phyloP scores from a whole-genome alignment of 2,797 vertebrate species.

The Eremophila alpestris region DNA sequence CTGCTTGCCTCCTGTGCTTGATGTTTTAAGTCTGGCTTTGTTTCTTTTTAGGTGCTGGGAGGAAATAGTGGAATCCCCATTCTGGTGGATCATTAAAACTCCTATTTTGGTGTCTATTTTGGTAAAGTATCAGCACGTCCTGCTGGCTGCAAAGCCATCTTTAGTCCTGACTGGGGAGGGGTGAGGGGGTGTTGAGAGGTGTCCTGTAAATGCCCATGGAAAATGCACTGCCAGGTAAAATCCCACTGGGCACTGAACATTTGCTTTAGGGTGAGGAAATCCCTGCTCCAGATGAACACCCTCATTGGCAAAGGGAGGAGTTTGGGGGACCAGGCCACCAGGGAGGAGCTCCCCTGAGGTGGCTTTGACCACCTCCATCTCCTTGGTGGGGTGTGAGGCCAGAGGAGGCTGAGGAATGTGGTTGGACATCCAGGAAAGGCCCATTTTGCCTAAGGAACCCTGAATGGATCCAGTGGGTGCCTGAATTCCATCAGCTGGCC shows the following conservation, averaged over 20 bases:
- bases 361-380: neutral
- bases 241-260: neutral
- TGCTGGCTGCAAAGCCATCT: slow-evolving; percentile 4
- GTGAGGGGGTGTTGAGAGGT: neutral
- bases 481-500: neutral
- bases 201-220: neutral
- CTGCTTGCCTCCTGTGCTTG: neutral
- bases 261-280: neutral
- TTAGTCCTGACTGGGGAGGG: neutral
- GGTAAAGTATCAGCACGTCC: slow-evolving; percentile 78
- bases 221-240: neutral
- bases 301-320: neutral
- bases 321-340: neutral
- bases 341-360: neutral
- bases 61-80: slow-evolving; percentile 85
- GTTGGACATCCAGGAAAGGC: neutral
- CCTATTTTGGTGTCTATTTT: slow-evolving; percentile 93
- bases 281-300: neutral
- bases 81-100: slow-evolving; percentile 97
- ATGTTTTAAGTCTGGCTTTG: slow-evolving; percentile 1
- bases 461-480: neutral
- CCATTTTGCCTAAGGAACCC: neutral
- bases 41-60: slow-evolving; percentile 89
- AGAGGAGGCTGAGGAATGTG: neutral
- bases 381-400: neutral